phyloP scores from a whole-genome alignment of 1,140 invertebrate species.

The Panulirus ornatus region DNA sequence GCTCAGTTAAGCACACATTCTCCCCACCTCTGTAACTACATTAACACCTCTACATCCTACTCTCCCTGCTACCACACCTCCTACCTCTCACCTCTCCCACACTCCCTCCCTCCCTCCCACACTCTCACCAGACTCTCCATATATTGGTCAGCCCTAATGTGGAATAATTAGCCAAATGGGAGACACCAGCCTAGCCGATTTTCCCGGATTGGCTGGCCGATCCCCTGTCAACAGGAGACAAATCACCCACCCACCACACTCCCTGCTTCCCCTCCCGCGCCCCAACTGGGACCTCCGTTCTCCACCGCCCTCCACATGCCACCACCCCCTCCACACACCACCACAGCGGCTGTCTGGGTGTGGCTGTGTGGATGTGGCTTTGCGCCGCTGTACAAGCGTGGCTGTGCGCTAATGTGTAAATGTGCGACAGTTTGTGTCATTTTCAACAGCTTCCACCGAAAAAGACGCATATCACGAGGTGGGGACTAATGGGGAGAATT shows the following conservation, averaged over 20 bases:
- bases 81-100: background rate
- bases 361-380: too few relatives aligned
- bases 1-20: background rate
- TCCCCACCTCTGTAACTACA: background rate
- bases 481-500: too few relatives aligned
- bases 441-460: too few relatives aligned
- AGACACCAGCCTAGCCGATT: conserved; percentile 60
- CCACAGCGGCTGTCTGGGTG: background rate
- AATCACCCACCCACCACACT: conserved; percentile 30
- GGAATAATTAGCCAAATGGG: conserved; percentile 70
- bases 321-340: background rate
- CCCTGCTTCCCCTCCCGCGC: background rate
- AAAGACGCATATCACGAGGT: too few relatives aligned
- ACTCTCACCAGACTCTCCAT: conserved; percentile 19
- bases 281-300: background rate
- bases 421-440: too few relatives aligned
- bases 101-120: conserved; percentile 4
- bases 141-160: conserved; percentile 65
- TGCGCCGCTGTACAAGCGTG: too few relatives aligned
- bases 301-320: background rate
- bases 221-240: conserved; percentile 60
- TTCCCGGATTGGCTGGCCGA: conserved; percentile 42
- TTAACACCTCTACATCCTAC: background rate
- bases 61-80: background rate
- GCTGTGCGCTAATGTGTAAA: too few relatives aligned